phyloP scores from a whole-genome alignment of 35 echinoderm and acorn worm species.

The Ophioderma brevispina region DNA sequence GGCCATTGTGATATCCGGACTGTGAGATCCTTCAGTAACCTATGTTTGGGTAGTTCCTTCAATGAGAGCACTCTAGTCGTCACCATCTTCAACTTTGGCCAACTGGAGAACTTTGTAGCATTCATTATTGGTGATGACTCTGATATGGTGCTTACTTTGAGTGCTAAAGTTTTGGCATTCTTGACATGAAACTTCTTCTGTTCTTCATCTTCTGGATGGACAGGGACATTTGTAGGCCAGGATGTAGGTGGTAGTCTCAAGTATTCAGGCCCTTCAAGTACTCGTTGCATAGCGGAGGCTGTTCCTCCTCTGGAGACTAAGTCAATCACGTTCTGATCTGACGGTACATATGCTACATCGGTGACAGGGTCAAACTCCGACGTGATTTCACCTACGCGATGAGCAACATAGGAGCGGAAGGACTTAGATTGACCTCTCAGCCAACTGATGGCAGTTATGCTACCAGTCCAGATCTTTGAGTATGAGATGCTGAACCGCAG shows the following conservation, averaged over 20 bases:
- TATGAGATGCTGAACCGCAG: constrained; percentile 58
- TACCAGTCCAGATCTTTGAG: constrained; percentile 67
- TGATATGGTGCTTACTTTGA: background rate
- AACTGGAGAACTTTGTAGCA: constrained; percentile 56
- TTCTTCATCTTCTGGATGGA: constrained; percentile 40
- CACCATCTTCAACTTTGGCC: constrained; percentile 52
- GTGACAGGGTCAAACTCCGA: constrained; percentile 64
- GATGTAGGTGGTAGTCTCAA: background rate
- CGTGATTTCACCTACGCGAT: constrained; percentile 71
- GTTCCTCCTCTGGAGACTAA: constrained; percentile 77
- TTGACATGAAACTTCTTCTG: constrained; percentile 21
- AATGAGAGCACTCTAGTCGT: constrained; percentile 62
- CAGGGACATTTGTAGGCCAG: constrained; percentile 56
- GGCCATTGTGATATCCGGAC: constrained; percentile 11
- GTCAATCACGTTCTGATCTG: constrained; percentile 70
- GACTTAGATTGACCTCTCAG: too few relatives aligned
- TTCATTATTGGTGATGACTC: constrained; percentile 4
- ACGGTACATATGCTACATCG: constrained; percentile 51
- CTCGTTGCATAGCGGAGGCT: background rate
- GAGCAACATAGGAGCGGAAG: constrained; percentile 67
- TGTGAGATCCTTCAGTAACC: constrained; percentile 11
- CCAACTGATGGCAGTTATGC: constrained; percentile 77
- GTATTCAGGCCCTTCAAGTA: constrained; percentile 23
- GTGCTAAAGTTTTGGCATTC: too few relatives aligned
- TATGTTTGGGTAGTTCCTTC: constrained; percentile 49